Conservation (phyloP, 2,888 invertebrate species). For the Eupithecia inturbata region DNA sequence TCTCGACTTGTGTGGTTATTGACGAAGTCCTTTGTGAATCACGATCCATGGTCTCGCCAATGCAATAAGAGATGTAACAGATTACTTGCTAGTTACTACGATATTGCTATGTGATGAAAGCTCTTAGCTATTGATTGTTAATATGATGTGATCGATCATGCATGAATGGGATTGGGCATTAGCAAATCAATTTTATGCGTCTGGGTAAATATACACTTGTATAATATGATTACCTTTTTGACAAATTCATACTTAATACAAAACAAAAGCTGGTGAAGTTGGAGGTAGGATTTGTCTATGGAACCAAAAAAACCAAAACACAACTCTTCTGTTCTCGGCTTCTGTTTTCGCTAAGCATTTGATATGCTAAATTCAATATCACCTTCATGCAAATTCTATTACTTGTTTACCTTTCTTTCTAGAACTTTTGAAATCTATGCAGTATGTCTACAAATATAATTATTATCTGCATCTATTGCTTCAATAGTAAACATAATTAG, state of each 20-base stretch:
- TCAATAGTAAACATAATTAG: too few species aligned
- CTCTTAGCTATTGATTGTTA: slow-evolving; percentile 8
- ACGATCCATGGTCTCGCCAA: slow-evolving; percentile 1
- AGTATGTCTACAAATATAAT: too few species aligned
- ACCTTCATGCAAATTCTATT: too few species aligned
- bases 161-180: background rate
- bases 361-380: too few species aligned
- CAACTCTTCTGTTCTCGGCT: too few species aligned
- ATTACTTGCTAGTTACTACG: slow-evolving; percentile 7
- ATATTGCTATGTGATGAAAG: slow-evolving; percentile 2
- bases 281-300: too few species aligned
- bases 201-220: background rate
- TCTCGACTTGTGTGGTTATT: slow-evolving; percentile 15
- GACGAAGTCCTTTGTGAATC: slow-evolving; percentile 40
- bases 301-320: too few species aligned
- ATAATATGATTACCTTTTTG: background rate
- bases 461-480: too few species aligned
- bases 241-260: background rate
- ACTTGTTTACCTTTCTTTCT: too few species aligned
- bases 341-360: too few species aligned
- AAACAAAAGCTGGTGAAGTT: background rate
- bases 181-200: background rate
- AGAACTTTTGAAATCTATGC: too few species aligned
- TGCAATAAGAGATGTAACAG: slow-evolving; percentile 10
- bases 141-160: slow-evolving; percentile 18